phyloP scores from a whole-genome alignment of 2,113 vertebrate species.

The Nyctibius bracteatus region DNA sequence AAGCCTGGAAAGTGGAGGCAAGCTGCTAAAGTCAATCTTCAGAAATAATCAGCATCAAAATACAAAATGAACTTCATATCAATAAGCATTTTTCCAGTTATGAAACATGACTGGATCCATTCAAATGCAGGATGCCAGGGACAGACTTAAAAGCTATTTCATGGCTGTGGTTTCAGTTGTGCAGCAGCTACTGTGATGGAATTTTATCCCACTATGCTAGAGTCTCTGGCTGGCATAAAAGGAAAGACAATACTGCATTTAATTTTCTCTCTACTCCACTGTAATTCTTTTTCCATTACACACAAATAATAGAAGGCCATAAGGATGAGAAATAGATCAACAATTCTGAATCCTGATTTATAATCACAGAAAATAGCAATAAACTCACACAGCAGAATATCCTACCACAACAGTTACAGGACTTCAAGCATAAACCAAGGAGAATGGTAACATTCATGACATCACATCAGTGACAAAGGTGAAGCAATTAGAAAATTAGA shows the following conservation, averaged over 20 bases:
- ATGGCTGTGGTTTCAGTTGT: conserved; percentile 22
- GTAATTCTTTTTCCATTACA: conserved; percentile 14
- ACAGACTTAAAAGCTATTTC: conserved; percentile 33
- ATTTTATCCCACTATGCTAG: conserved; percentile 7
- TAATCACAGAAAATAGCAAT: neutral
- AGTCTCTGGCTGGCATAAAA: neutral
- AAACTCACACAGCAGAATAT: neutral
- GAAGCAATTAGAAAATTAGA: neutral
- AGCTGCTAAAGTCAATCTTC: neutral
- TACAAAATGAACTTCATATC: neutral
- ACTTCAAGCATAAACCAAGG: neutral
- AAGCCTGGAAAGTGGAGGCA: neutral
- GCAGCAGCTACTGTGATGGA: neutral
- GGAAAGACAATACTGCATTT: neutral
- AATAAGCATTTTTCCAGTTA: neutral
- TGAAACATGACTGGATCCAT: neutral
- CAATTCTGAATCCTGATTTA: neutral
- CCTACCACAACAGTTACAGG: neutral
- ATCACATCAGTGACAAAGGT: neutral
- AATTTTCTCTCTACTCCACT: neutral
- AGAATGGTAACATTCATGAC: neutral
- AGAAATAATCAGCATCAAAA: conserved; percentile 24
- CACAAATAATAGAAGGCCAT: neutral
- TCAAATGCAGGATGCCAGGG: neutral
- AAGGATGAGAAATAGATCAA: conserved; percentile 12